Evolutionary conservation across 2,113 vertebrate genomes (phyloP), one percentile per base, ranked within the genome.

Genomic region (Oncorhynchus clarkii): DNA sequence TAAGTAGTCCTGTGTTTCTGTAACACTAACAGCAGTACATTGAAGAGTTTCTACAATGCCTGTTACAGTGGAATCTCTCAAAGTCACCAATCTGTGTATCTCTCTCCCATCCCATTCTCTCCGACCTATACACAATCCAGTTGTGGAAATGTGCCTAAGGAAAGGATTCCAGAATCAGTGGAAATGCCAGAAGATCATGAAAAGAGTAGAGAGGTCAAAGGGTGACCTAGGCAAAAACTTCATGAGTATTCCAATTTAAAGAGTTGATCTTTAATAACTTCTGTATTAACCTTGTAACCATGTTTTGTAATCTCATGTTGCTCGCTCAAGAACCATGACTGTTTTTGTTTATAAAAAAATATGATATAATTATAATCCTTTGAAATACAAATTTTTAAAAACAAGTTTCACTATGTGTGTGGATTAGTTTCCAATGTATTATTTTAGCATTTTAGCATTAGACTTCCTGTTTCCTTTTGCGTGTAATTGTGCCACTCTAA

Each of bases 1-100:
- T 87, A 48, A 90, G 86, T 84, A 45, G 6, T 1, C 34, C 6
- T 34, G 34, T 34, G 34, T 34, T 34, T 34, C 34, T 34, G 6
- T 34, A 8, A 34, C 34, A 34, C 34, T 8, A 34, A 34, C 34
- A 34, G 34, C 34, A 34, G 51, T 54, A 18, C 4, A 54, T 16
- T 54, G 51, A 54, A 16, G 14, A 18, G 51, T 54, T 62, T 3
- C 59, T 62, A 9, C 6, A n/a, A 62, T 62, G 9, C 39, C 18
- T 62, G 59, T 62, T 62, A 62, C 59, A 3, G 7, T 22, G 16
- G 39, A 45, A 2, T 54, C 12, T 54, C n/a, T 3, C 6, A n/a
- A 62, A 62, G n/a, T 22, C 59, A 62, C 20, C 48, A 70, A 5
- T 48, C 0, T 29, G 18, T 13, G 57, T 45, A 31, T 68, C 34